phyloP scores from a whole-genome alignment of 1,140 invertebrate species.

The Tetramorium alpestre region DNA sequence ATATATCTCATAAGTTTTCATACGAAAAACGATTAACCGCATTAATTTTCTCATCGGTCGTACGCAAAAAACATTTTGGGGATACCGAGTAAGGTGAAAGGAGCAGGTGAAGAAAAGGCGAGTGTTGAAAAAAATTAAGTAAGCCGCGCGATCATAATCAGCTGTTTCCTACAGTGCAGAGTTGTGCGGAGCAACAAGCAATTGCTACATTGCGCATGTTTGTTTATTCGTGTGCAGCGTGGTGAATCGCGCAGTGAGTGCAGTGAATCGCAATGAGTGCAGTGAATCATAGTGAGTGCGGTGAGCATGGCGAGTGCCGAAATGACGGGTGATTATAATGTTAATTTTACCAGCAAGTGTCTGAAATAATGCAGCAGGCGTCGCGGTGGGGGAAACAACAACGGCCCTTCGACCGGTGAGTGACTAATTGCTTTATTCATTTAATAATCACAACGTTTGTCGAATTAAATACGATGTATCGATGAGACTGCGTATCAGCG shows the following conservation, averaged over 20 bases:
- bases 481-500: background rate
- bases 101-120: no score
- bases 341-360: background rate
- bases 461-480: background rate
- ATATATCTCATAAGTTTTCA: background rate
- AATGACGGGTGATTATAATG: background rate
- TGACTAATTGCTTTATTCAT: slow-evolving; percentile 23
- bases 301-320: background rate
- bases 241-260: background rate
- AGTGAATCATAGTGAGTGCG: background rate
- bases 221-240: slow-evolving; percentile 6
- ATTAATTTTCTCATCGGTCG: background rate
- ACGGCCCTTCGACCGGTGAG: background rate
- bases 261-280: background rate
- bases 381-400: background rate
- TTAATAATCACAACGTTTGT: slow-evolving; percentile 3
- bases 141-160: background rate
- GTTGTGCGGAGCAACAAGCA: background rate
- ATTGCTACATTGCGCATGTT: background rate
- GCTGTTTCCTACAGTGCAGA: background rate
- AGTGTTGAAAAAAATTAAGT: background rate
- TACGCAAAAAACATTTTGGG: background rate
- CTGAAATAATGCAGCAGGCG: background rate
- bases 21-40: background rate
- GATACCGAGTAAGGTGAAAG: background rate